A percentile compares a stretch with the other conserved stretches of the same genome.
These are phyloP conservation scores for Dinothrombium tinctorium DNA, from an alignment of 1,140 invertebrate species.

Conservation along the genomic window DNA sequence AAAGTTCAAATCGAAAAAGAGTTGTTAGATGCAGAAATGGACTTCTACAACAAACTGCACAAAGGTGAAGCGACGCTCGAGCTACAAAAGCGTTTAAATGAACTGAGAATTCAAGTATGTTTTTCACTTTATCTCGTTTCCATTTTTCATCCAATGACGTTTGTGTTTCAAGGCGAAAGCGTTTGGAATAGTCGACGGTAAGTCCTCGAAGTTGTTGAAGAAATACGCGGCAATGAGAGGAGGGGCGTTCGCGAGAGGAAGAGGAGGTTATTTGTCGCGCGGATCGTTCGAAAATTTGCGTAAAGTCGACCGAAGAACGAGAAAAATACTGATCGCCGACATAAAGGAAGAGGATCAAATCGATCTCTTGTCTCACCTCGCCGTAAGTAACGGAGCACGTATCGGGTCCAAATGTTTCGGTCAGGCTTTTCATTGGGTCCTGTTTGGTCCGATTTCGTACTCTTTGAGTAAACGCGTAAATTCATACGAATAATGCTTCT, in stretches of 20 bases:
- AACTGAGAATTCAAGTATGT: conserved; percentile 38
- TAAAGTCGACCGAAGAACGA: conserved; percentile 47
- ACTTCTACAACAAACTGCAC: conserved; percentile 57
- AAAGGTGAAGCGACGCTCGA: conserved; percentile 46
- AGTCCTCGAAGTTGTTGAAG: background rate
- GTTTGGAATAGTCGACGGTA: conserved; percentile 17
- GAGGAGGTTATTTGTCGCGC: conserved; percentile 20
- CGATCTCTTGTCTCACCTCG: conserved; percentile 40
- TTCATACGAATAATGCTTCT: too few relatives aligned
- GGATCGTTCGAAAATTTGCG: conserved; percentile 22
- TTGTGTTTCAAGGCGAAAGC: conserved; percentile 20
- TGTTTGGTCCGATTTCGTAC: too few relatives aligned
- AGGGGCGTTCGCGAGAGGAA: conserved; percentile 8
- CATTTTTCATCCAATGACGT: too few relatives aligned
- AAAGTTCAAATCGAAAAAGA: conserved; percentile 42
- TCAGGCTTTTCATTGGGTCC: background rate
- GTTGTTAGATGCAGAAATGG: conserved; percentile 61
- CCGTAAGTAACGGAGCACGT: conserved; percentile 26
- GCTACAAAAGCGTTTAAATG: conserved; percentile 39
- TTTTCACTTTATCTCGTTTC: conserved; percentile 6
- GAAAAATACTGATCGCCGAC: conserved; percentile 48
- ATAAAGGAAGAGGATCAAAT: conserved; percentile 43
- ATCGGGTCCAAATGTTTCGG: conserved; percentile 5
- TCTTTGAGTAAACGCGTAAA: too few relatives aligned
- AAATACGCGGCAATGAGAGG: conserved; percentile 11